Conservation (phyloP, 2,113 vertebrate species). For the Salvelinus namaycush region DNA sequence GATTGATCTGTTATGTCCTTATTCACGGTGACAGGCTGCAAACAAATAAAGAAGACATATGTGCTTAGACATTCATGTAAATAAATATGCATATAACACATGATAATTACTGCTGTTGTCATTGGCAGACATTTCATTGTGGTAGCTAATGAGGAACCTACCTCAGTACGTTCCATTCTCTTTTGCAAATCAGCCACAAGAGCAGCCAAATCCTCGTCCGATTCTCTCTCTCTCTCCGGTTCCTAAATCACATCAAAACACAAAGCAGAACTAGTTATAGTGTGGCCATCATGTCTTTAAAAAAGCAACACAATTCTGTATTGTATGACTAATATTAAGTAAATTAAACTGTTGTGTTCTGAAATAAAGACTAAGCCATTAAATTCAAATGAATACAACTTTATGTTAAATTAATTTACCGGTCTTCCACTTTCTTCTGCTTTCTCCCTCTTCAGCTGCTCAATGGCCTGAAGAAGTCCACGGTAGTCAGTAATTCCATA, state of each 20-base stretch:
- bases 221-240: constrained; percentile 85
- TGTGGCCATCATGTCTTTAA: neutral
- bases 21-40: constrained; percentile 90
- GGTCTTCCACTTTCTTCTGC: constrained; percentile 86
- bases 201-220: constrained; percentile 89
- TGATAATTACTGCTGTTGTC: neutral
- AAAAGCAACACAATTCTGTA: neutral
- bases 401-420: constrained; percentile 63
- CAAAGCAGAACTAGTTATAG: neutral
- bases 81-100: neutral
- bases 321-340: neutral
- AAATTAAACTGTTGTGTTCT: too few relatives aligned
- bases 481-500: constrained; percentile 98
- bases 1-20: constrained; percentile 90
- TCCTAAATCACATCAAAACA: constrained; percentile 73
- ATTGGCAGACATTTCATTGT: neutral
- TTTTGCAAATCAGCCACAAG: constrained; percentile 96
- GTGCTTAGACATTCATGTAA: neutral
- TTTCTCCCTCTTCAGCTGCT: constrained; percentile 88
- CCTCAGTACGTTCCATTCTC: constrained; percentile 93
- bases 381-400: neutral
- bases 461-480: constrained; percentile 95
- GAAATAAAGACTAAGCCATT: too few relatives aligned
- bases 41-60: constrained; percentile 1
- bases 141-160: constrained; percentile 49